phyloP scores from a whole-genome alignment of 1,140 invertebrate species.

The Diachasmimorpha longicaudata region DNA sequence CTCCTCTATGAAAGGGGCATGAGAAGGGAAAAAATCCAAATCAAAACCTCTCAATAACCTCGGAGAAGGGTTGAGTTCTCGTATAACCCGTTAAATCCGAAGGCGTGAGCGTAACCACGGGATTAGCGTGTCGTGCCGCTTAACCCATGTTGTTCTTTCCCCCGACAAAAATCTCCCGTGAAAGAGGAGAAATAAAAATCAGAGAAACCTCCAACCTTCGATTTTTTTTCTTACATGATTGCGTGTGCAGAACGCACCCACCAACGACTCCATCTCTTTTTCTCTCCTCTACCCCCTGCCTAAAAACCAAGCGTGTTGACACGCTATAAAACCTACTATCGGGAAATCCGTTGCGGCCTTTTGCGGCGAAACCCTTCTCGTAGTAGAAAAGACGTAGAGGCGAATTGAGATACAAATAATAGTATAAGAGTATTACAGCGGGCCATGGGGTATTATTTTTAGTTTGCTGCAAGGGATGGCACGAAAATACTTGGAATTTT shows the following conservation, averaged over 20 bases:
- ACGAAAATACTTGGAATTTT: not conserved
- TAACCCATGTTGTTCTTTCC: slow-evolving; percentile 19
- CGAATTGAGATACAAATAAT: slow-evolving; percentile 38
- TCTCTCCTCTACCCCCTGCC: slow-evolving; percentile 26
- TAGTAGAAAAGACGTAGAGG: not conserved
- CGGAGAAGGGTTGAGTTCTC: not conserved
- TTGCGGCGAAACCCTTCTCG: slow-evolving; percentile 44
- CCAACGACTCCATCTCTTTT: not conserved
- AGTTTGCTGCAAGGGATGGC: not conserved
- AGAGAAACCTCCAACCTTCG: slow-evolving; percentile 3
- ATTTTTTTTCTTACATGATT: slow-evolving; percentile 38
- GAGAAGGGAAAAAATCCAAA: too few species aligned
- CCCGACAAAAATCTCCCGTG: slow-evolving; percentile 11
- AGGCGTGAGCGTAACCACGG: slow-evolving; percentile 17
- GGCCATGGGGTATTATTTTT: too few species aligned
- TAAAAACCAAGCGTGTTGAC: slow-evolving; percentile 56
- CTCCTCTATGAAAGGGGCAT: too few species aligned
- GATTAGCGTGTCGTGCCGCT: slow-evolving; percentile 26
- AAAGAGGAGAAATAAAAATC: slow-evolving; percentile 3
- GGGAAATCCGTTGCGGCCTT: slow-evolving; percentile 56
- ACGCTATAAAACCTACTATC: slow-evolving; percentile 61
- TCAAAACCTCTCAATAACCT: not conserved
- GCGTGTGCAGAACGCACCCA: slow-evolving; percentile 35
- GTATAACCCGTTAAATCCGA: not conserved
- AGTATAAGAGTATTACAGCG: not conserved